Base-by-base conservation (phyloP, 1,140 invertebrate genomes). In the Bombus terrestris region DNA sequence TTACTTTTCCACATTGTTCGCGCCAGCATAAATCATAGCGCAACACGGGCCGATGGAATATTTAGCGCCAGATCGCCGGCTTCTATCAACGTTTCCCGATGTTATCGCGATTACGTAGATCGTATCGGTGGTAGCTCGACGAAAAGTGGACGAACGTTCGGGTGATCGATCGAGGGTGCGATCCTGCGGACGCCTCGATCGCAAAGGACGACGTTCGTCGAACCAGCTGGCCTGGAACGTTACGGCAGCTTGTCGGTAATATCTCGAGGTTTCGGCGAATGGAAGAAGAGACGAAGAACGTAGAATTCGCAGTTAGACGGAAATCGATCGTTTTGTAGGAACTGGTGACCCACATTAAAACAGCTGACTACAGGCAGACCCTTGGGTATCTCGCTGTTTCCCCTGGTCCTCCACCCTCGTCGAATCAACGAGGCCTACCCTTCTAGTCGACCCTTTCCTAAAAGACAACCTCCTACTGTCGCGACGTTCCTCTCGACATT, bases 311-410 rank as follows among this genome's bases (percentile, higher is more conserved):
- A 43, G 76, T 78, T 75, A 41, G 76, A 84, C 74, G 77, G 83
- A 91, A 92, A 94, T 94, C 93, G 93, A 94, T 94, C 90, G 92
- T 92, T 92, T 92, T 79, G 83, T 76, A 87, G 87, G 88, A 87
- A 85, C 92, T 90, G 92, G 91, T 94, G 94, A 95, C 94, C 94
- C 89, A 95, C 82, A 94, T 94, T 92, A 92, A 92, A 94, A 94
- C 94, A 94, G 94, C 94, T 94, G 93, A 92, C 88, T 93, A 66
- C 39, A 47, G 74, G 83, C 85, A 89, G 75, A 87, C 75, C 76
- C 77, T 82, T 82, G 77, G 74, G 76, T 86, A 72, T 82, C 81
- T 83, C 71, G 39, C 81, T 85, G 86, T 91, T 90, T 88, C 91
- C 89, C 91, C 88, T 86, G 85, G 80, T 84, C 47, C 75, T 84